Evolutionary conservation across 2,888 invertebrate genomes (phyloP).

Genomic region (Papilio demoleus): DNA sequence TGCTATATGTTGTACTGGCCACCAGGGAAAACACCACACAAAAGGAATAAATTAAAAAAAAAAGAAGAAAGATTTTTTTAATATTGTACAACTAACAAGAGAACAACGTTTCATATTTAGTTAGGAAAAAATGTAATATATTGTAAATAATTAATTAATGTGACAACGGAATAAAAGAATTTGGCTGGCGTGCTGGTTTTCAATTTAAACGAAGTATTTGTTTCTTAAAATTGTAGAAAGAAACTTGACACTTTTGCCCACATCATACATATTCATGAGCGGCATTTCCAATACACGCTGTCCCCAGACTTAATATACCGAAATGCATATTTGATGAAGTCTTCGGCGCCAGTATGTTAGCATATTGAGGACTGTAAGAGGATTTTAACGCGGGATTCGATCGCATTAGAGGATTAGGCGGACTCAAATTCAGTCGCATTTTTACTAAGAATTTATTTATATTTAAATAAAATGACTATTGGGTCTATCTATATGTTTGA

Average conservation of each 20-base stretch:
- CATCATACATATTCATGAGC: slow-evolving; percentile 64
- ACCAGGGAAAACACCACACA: too few species aligned
- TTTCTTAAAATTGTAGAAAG: background rate
- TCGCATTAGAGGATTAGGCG: slow-evolving; percentile 18
- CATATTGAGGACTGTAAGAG: slow-evolving; percentile 49
- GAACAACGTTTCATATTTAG: too few species aligned
- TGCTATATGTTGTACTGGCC: too few species aligned
- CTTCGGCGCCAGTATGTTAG: slow-evolving; percentile 57
- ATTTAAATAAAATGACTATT: background rate
- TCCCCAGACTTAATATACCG: slow-evolving; percentile 64
- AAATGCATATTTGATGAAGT: slow-evolving; percentile 80
- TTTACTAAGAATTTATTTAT: slow-evolving; percentile 11
- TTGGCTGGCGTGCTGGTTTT: too few species aligned
- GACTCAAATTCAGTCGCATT: slow-evolving; percentile 29
- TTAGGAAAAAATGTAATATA: too few species aligned
- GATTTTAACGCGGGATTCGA: slow-evolving; percentile 43
- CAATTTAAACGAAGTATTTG: too few species aligned
- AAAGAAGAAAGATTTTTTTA: too few species aligned
- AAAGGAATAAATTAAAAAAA: too few species aligned
- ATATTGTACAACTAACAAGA: too few species aligned
- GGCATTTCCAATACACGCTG: slow-evolving; percentile 40
- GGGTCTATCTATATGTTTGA: background rate
- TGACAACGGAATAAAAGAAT: too few species aligned
- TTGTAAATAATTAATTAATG: too few species aligned
- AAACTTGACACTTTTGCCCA: slow-evolving; percentile 5